Percentiles rank a stretch among this genome's conserved stretches.
phyloP scores from a whole-genome alignment of 2,888 invertebrate genomes.

The Eupithecia exiguata region DNA sequence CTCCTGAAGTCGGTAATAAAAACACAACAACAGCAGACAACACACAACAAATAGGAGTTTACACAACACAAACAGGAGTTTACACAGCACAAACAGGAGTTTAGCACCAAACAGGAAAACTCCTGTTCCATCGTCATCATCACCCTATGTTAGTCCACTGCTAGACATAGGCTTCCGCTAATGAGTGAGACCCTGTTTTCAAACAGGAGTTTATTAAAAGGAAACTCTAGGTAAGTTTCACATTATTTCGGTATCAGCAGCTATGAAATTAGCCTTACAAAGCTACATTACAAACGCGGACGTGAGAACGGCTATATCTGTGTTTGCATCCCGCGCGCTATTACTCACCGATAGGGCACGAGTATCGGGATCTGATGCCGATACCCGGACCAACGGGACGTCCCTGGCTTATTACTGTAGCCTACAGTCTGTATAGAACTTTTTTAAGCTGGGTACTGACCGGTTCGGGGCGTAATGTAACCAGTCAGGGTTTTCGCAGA shows the following conservation, averaged over 20 bases:
- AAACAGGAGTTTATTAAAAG: neutral
- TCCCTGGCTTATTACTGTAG: constrained; percentile 4
- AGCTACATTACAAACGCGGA: constrained; percentile 24
- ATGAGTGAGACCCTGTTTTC: too few relatives aligned
- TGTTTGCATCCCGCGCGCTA: constrained; percentile 61
- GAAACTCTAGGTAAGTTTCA: neutral
- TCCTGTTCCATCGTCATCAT: too few relatives aligned
- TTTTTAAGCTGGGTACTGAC: too few relatives aligned
- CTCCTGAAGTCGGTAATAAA: too few relatives aligned
- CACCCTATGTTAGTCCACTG: too few relatives aligned
- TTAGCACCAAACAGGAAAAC: too few relatives aligned
- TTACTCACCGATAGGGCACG: constrained; percentile 67
- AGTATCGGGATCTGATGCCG: constrained; percentile 63
- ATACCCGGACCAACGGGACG: constrained; percentile 26
- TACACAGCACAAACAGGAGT: neutral
- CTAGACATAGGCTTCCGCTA: too few relatives aligned
- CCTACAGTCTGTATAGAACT: neutral
- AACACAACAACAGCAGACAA: too few relatives aligned
- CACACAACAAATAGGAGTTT: neutral
- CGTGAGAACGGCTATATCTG: constrained; percentile 57
- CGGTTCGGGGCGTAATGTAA: too few relatives aligned
- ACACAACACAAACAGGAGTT: neutral
- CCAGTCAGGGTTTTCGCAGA: too few relatives aligned
- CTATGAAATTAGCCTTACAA: constrained; percentile 39
- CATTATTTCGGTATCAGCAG: neutral